Evolutionary conservation across 2,113 vertebrate species (phyloP), one percentile per base, ranked within the genome.

Genomic region (Anhinga rufa): DNA sequence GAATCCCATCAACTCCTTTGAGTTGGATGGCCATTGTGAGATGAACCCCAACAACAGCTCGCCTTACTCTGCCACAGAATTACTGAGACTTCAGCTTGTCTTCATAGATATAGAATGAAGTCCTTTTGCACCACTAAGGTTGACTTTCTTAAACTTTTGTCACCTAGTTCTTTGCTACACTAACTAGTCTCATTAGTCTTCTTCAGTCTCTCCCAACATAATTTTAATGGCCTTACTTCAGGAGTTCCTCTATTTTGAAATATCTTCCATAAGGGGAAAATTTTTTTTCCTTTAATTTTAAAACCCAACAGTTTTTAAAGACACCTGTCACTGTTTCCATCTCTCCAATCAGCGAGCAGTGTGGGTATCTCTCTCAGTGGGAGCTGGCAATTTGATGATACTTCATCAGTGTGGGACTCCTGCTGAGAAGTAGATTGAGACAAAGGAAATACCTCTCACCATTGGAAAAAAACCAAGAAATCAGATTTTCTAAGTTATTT

Each of bases 371-470:
- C 75, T 96, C 97, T 96, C 98, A 94, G 97, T 96, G 94, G 97
- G 97, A 98, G 95, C 96, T 98, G 98, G 97, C 97, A 98, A 98
- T 98, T 98, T 97, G 96, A 97, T 97, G 97, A 97, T 96, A 97
- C 96, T 98, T 98, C 97, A 98, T 98, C 97, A 98, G 97, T 57
- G 89, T 97, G 84, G 92, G 71, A 94, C 57, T 86, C 98, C 98
- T 97, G 98, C 97, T 94, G 97, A 97, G 98, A 96, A 91, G 62
- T 92, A 97, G 97, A 98, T 98, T 97, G 97, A 97, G 82, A 98
- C 97, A 97, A 98, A 97, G 95, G 88, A 97, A 97, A 97, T 95
- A 96, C 94, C 91, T 97, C 93, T 97, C 82, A 81, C 92, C 93
- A 97, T 58, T 92, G 96, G 92, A 96, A 93, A 82, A 97, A 96